Evolutionary conservation across 37 sponge, comb jelly and placozoan species (phyloP).

Genomic region (Oopsacas minuta): DNA sequence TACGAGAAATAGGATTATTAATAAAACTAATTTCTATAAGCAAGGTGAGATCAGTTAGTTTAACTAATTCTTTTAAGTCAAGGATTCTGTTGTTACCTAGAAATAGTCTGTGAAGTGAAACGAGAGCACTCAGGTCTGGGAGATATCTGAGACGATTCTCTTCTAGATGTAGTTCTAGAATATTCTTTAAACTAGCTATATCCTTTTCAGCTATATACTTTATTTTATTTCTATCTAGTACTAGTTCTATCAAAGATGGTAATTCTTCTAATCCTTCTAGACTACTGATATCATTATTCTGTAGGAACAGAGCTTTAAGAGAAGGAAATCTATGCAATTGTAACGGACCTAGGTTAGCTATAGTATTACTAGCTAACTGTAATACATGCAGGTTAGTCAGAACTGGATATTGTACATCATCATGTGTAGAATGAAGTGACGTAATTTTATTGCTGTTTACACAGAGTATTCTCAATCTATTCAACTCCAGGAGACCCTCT

Average conservation of each 20-base stretch:
- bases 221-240: constrained; percentile 86
- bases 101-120: background rate
- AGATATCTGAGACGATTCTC: constrained; percentile 1
- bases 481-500: constrained; percentile 59
- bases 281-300: constrained; percentile 43
- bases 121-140: background rate
- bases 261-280: constrained; percentile 69
- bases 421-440: constrained; percentile 13
- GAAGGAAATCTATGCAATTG: constrained; percentile 56
- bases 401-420: constrained; percentile 15
- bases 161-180: constrained; percentile 16
- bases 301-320: constrained; percentile 83
- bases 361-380: constrained; percentile 87
- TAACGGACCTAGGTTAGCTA: constrained; percentile 41
- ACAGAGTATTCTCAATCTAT: constrained; percentile 73
- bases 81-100: background rate
- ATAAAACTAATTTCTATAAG: background rate
- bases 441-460: constrained; percentile 82
- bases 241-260: constrained; percentile 56
- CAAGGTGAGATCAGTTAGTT: background rate
- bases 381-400: constrained; percentile 68
- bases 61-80: background rate
- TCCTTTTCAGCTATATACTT: constrained; percentile 26
- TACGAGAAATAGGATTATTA: constrained; percentile 16
- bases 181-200: background rate